A percentile compares a stretch with the other conserved stretches of the same genome.
Evolutionary conservation across 2,113 vertebrate species (phyloP).

Genomic region (Tetraodon nigroviridis): DNA sequence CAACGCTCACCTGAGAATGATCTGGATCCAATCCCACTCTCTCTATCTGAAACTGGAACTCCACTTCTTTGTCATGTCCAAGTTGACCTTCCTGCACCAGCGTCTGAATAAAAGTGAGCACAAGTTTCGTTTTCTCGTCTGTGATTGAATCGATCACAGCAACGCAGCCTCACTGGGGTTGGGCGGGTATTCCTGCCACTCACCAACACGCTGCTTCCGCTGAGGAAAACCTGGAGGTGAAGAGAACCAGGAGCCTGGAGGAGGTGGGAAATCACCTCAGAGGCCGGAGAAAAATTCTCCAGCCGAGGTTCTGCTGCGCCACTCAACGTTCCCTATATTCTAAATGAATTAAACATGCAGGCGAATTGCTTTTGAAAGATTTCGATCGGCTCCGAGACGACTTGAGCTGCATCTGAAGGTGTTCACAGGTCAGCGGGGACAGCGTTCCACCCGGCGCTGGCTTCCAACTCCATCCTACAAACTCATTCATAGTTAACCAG

Average conservation of each 20-base stretch:
- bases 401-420: constrained; percentile 2
- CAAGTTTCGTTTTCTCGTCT: too few species aligned
- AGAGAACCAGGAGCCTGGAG: constrained; percentile 10
- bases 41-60: too few species aligned
- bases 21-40: too few species aligned
- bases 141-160: too few species aligned
- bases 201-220: constrained; percentile 2
- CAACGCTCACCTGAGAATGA: too few species aligned
- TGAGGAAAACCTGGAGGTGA: constrained; percentile 26
- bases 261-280: constrained; percentile 25
- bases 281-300: constrained; percentile 15
- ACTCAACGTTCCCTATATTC: constrained; percentile 36
- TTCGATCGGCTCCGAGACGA: constrained; percentile 17
- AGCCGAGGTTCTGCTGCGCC: constrained; percentile 25
- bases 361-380: constrained; percentile 33
- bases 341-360: constrained; percentile 23
- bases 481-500: constrained; percentile 56
- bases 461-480: constrained; percentile 16
- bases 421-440: constrained; percentile 12
- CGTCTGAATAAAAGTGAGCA: too few species aligned
- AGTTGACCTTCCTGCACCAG: too few species aligned
- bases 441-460: not conserved
- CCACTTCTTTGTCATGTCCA: too few species aligned
- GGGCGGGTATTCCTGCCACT: too few species aligned
- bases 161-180: too few species aligned